Evolutionary conservation across 2,888 invertebrate species (phyloP).

Genomic region (Eristalis pertinax): DNA sequence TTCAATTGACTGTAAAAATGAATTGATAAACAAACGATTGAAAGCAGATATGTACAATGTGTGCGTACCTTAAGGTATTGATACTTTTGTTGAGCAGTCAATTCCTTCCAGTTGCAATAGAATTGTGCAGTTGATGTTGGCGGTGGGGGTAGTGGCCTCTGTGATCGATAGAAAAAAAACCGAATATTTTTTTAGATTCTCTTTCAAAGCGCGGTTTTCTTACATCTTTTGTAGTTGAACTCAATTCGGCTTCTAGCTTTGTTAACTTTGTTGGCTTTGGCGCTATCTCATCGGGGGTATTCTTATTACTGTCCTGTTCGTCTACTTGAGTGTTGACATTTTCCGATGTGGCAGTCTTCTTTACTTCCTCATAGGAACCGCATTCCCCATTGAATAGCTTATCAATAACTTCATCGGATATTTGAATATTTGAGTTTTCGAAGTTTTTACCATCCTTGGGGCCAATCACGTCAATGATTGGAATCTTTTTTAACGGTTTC

Average conservation of each 20-base stretch:
- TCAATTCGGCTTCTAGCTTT: slow-evolving; percentile 24
- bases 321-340: background rate
- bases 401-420: slow-evolving; percentile 80
- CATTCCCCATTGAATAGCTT: slow-evolving; percentile 80
- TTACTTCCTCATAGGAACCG: slow-evolving; percentile 78
- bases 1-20: slow-evolving; percentile 76
- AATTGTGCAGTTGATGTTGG: slow-evolving; percentile 79
- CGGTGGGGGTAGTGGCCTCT: slow-evolving; percentile 75
- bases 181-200: background rate
- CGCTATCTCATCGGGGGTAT: background rate
- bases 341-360: slow-evolving; percentile 62
- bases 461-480: slow-evolving; percentile 77
- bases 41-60: background rate
- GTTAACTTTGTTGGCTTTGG: slow-evolving; percentile 4
- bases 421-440: slow-evolving; percentile 75
- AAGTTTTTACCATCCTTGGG: slow-evolving; percentile 75
- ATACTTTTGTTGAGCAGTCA: slow-evolving; percentile 77
- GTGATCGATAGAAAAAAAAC: background rate
- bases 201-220: background rate
- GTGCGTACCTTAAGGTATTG: slow-evolving; percentile 77
- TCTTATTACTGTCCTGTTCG: slow-evolving; percentile 31
- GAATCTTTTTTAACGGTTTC: slow-evolving; percentile 76
- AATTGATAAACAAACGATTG: background rate
- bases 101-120: slow-evolving; percentile 79
- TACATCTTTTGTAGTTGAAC: slow-evolving; percentile 26